Evolutionary conservation across 1,140 invertebrate species (phyloP).

Genomic region (Pseudomyrmex dendroicus): DNA sequence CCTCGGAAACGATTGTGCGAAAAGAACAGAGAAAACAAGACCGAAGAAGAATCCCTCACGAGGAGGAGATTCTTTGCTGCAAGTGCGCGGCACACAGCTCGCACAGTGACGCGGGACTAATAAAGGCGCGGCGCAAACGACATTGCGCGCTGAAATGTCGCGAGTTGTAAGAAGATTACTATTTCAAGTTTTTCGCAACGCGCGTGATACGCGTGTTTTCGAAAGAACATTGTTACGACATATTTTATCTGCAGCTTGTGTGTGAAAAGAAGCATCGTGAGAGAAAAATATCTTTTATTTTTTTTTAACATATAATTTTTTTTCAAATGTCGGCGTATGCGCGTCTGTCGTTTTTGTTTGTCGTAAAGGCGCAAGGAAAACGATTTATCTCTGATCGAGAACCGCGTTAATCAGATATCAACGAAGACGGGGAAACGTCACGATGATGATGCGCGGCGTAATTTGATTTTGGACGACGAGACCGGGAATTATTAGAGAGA

Average conservation of each 20-base stretch:
- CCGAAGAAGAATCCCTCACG: background rate
- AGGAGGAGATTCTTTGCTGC: background rate
- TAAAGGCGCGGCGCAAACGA: background rate
- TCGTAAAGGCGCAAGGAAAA: background rate
- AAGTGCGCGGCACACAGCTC: conserved; percentile 9
- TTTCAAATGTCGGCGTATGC: no score
- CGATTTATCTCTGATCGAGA: background rate
- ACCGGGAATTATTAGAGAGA: background rate
- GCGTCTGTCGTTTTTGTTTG: background rate
- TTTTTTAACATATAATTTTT: no score
- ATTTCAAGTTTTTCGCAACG: background rate
- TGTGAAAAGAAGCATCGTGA: background rate
- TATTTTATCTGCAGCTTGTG: background rate
- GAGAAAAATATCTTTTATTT: background rate
- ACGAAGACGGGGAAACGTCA: background rate
- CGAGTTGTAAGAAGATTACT: background rate
- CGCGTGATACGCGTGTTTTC: no score
- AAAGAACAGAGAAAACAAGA: background rate
- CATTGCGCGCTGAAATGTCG: background rate
- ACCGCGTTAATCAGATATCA: conserved; percentile 24
- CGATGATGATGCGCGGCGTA: background rate
- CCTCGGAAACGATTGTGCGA: conserved; percentile 1
- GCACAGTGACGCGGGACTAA: background rate
- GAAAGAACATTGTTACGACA: background rate
- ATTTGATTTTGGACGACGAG: background rate